Evolutionary conservation across 2,797 vertebrate genomes (phyloP).

Genomic region (Phyllotis vaccarum): DNA sequence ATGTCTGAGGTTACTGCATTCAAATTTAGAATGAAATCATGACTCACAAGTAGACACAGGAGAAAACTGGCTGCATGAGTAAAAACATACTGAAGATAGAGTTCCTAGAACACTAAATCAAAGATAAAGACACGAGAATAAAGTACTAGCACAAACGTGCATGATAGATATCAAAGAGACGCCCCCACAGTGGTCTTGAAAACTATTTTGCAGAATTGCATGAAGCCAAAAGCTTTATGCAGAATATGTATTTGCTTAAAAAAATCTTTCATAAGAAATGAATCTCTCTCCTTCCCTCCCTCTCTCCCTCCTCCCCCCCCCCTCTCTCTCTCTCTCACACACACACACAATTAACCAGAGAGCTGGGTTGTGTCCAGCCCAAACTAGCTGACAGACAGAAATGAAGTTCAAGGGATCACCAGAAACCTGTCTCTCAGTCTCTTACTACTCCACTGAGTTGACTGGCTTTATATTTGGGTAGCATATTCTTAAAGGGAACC

Average conservation of each 20-base stretch:
- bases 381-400: not conserved
- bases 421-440: not conserved
- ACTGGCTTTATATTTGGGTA: not conserved
- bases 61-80: constrained; percentile 56
- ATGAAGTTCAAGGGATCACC: not conserved
- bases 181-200: constrained; percentile 43
- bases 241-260: not conserved
- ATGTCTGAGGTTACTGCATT: constrained; percentile 8
- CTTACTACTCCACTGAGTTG: not conserved
- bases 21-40: constrained; percentile 51
- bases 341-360: not conserved
- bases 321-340: not conserved
- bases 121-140: constrained; percentile 74
- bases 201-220: constrained; percentile 37
- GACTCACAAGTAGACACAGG: constrained; percentile 6
- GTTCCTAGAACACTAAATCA: constrained; percentile 78
- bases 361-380: not conserved
- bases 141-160: constrained; percentile 65
- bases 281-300: not conserved
- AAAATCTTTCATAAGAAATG: constrained; percentile 23
- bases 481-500: not conserved
- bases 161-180: constrained; percentile 57
- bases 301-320: not conserved
- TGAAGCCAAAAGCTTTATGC: not conserved
- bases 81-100: constrained; percentile 64